These are phyloP conservation scores for Bombus confusus DNA, from an alignment of 1,140 invertebrate genomes.

Conservation along the genomic window DNA sequence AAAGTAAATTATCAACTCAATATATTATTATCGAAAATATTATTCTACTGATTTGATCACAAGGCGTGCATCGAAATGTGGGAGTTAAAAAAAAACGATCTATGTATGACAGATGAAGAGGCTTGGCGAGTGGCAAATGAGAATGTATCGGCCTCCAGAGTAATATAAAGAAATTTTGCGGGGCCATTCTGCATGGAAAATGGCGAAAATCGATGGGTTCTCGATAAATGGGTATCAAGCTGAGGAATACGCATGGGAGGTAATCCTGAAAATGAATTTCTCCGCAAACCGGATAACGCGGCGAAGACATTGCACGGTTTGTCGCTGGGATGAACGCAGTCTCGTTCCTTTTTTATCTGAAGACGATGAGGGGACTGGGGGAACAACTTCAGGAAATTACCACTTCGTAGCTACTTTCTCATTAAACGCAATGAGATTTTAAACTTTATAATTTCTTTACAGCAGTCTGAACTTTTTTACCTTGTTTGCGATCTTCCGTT, in stretches of 20 bases:
- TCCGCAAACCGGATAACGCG: conserved; percentile 10
- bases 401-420: conserved; percentile 62
- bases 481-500: conserved; percentile 59
- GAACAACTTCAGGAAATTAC: conserved; percentile 43
- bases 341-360: conserved; percentile 1
- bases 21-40: too few relatives aligned
- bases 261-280: conserved; percentile 63
- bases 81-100: conserved; percentile 23
- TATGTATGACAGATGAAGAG: conserved; percentile 30
- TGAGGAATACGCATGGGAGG: conserved; percentile 53
- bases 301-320: conserved; percentile 33
- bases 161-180: conserved; percentile 61
- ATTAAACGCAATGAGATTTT: conserved; percentile 68
- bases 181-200: conserved; percentile 49
- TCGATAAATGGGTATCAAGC: conserved; percentile 61
- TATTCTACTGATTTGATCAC: neutral
- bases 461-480: conserved; percentile 61
- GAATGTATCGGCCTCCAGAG: conserved; percentile 54
- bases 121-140: conserved; percentile 47
- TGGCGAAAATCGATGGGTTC: conserved; percentile 49
- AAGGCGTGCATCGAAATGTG: neutral
- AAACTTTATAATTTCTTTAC: conserved; percentile 68
- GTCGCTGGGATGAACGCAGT: neutral
- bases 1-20: too few relatives aligned
- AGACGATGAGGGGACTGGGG: neutral